These are phyloP conservation scores for Stenoptilia bipunctidactyla DNA, from an alignment of 2,888 invertebrate species.

Conservation along the genomic window DNA sequence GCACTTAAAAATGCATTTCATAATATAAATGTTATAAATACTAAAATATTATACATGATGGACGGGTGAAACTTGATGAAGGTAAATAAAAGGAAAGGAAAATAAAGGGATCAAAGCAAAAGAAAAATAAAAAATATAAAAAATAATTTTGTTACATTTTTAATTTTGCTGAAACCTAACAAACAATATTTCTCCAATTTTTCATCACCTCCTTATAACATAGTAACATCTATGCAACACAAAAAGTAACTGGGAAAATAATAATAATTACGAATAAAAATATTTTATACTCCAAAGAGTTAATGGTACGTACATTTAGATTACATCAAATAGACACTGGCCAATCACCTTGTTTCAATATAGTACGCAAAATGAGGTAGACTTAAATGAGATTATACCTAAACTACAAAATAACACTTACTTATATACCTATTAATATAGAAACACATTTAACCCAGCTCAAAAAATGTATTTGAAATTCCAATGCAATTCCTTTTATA, in stretches of 20 bases:
- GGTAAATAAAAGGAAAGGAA: slow-evolving; percentile 23
- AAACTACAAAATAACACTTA: slow-evolving; percentile 60
- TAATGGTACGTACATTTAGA: slow-evolving; percentile 67
- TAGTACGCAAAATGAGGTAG: slow-evolving; percentile 43
- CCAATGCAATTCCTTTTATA: slow-evolving; percentile 11
- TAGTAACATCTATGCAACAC: slow-evolving; percentile 73
- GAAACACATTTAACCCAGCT: slow-evolving; percentile 44
- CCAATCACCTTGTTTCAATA: slow-evolving; percentile 34
- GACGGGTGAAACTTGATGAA: slow-evolving; percentile 69
- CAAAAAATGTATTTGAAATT: slow-evolving; percentile 5
- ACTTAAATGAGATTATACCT: slow-evolving; percentile 62
- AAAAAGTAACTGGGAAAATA: slow-evolving; percentile 65
- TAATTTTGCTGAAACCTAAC: slow-evolving; percentile 73
- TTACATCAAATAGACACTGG: slow-evolving; percentile 44
- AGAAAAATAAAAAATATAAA: slow-evolving; percentile 43
- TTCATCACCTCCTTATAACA: slow-evolving; percentile 67
- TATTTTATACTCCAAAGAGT: slow-evolving; percentile 68
- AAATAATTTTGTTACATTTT: slow-evolving; percentile 66
- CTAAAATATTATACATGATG: slow-evolving; percentile 66
- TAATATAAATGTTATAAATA: too few species aligned
- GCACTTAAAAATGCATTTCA: too few species aligned
- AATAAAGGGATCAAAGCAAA: slow-evolving; percentile 28
- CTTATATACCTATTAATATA: slow-evolving; percentile 19
- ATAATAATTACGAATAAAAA: slow-evolving; percentile 50
- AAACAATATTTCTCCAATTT: slow-evolving; percentile 65